These are phyloP conservation scores for Bufo gargarizans DNA, from an alignment of 2,113 vertebrate species.

Conservation along the genomic window DNA sequence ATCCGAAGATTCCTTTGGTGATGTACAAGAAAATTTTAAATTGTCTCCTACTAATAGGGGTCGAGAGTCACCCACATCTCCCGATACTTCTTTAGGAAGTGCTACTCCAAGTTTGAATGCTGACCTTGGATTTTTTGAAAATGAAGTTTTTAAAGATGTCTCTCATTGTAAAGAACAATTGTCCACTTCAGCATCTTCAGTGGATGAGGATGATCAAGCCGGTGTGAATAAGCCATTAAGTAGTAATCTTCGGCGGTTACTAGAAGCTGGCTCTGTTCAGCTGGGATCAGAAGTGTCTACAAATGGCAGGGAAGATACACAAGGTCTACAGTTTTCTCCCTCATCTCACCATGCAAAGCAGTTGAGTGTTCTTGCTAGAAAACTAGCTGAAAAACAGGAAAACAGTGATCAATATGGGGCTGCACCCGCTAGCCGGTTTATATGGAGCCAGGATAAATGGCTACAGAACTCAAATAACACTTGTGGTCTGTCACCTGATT, in stretches of 20 bases:
- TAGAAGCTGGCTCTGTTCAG: conserved; percentile 93
- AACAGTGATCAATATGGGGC: conserved; percentile 78
- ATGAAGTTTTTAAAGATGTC: conserved; percentile 75
- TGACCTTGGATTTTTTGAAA: conserved; percentile 84
- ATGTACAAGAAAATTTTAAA: conserved; percentile 91
- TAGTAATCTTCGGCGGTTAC: conserved; percentile 91
- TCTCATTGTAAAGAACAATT: conserved; percentile 85
- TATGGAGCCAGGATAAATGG: conserved; percentile 97
- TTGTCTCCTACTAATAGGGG: conserved; percentile 80
- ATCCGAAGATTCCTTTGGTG: conserved; percentile 93
- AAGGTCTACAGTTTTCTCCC: conserved; percentile 85
- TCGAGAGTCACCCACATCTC: conserved; percentile 85
- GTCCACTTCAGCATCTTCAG: conserved; percentile 86
- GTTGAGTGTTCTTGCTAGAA: conserved; percentile 93
- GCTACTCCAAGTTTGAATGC: conserved; percentile 89
- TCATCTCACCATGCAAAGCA: conserved; percentile 95
- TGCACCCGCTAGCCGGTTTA: conserved; percentile 78
- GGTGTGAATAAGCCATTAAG: conserved; percentile 90
- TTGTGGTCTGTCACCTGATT: conserved; percentile 92
- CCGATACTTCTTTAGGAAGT: conserved; percentile 89
- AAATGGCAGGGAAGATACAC: conserved; percentile 82
- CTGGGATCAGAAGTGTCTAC: conserved; percentile 79
- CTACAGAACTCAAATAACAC: conserved; percentile 80
- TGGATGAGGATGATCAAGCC: conserved; percentile 86
- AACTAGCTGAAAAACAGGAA: conserved; percentile 87